phyloP scores from a whole-genome alignment of 2,888 invertebrate species.

The Ophraella communa region DNA sequence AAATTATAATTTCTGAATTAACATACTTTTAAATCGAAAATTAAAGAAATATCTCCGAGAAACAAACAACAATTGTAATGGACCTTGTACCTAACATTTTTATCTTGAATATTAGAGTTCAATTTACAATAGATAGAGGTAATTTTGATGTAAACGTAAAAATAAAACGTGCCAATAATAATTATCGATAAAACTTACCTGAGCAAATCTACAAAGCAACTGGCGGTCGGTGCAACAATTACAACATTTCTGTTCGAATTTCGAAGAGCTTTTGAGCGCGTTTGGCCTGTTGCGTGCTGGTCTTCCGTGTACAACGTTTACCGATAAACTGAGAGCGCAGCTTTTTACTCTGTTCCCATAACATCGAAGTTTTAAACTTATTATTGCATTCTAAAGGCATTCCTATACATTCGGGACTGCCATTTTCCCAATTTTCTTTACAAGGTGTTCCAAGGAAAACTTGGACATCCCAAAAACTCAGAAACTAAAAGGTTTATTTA shows the following conservation, averaged over 20 bases:
- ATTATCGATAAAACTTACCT: background rate
- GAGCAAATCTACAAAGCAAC: background rate
- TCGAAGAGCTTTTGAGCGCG: slow-evolving; percentile 13
- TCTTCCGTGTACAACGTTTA: slow-evolving; percentile 29
- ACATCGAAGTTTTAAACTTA: too few relatives aligned
- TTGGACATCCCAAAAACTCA: too few relatives aligned
- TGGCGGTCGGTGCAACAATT: background rate
- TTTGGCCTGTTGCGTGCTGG: slow-evolving; percentile 21
- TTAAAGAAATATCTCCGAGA: too few relatives aligned
- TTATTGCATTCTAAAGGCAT: too few relatives aligned
- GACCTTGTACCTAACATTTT: too few relatives aligned
- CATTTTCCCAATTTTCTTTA: too few relatives aligned
- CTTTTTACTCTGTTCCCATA: slow-evolving; percentile 24
- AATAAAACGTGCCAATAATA: background rate
- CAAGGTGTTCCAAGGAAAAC: too few relatives aligned
- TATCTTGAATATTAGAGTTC: background rate
- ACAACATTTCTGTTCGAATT: slow-evolving; percentile 11
- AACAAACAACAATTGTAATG: too few relatives aligned
- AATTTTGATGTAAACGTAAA: background rate
- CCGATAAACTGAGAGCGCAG: slow-evolving; percentile 34
- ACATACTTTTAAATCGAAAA: too few relatives aligned
- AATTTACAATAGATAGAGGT: background rate
- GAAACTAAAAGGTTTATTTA: too few relatives aligned
- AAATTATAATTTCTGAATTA: too few relatives aligned
- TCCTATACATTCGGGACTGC: too few relatives aligned